Percentiles rank a stretch among this genome's conserved stretches.
Conservation (phyloP, 2,113 vertebrate genomes). For the Hystrix brachyura region DNA sequence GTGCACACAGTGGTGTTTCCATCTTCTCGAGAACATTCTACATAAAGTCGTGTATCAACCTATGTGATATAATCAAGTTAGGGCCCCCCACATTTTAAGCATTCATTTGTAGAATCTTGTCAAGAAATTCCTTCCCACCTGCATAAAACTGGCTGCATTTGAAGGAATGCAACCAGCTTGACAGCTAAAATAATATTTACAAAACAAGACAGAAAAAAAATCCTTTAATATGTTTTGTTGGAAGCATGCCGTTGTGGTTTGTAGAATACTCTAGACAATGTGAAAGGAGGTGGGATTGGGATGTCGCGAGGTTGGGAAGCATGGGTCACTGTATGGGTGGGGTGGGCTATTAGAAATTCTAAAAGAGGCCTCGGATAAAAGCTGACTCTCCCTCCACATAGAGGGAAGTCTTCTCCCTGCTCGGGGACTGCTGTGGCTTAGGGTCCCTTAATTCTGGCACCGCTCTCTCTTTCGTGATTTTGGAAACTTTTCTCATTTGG, state of each 20-base stretch:
- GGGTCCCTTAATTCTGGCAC: neutral
- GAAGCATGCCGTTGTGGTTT: conserved; percentile 12
- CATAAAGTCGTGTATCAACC: neutral
- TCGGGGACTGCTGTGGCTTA: neutral
- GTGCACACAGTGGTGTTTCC: neutral
- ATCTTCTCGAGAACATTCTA: neutral
- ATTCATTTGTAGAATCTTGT: neutral
- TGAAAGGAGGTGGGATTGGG: neutral
- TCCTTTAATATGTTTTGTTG: conserved; percentile 32
- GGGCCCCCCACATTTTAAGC: neutral
- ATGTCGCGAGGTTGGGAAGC: neutral
- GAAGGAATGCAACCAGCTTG: neutral
- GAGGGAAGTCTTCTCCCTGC: neutral
- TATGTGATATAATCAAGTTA: neutral
- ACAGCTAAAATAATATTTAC: conserved; percentile 35
- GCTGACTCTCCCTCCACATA: neutral
- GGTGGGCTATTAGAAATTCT: neutral
- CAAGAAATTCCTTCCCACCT: neutral
- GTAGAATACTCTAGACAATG: neutral
- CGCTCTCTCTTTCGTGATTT: neutral
- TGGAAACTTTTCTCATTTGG: neutral
- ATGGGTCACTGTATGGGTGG: neutral
- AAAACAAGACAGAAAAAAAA: conserved; percentile 56
- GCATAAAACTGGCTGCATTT: neutral
- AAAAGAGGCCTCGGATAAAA: neutral